These are phyloP conservation scores for Coboldia fuscipes DNA, from an alignment of 1,140 invertebrate species.

Conservation along the genomic window DNA sequence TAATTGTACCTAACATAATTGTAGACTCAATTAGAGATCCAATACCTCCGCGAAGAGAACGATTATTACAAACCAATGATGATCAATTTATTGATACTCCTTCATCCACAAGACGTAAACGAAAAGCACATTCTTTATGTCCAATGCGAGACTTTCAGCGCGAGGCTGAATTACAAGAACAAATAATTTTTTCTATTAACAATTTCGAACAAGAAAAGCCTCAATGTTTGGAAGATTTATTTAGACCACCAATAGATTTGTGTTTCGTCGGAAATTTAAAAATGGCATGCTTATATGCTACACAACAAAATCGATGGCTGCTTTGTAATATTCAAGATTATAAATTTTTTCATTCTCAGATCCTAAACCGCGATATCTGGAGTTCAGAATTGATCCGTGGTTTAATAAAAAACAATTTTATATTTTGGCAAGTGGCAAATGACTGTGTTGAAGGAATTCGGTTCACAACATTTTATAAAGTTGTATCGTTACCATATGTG, in stretches of 20 bases:
- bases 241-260: slow-evolving; percentile 51
- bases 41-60: slow-evolving; percentile 16
- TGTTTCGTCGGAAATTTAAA: slow-evolving; percentile 42
- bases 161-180: slow-evolving; percentile 10
- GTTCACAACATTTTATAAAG: slow-evolving; percentile 49
- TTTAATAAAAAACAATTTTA: slow-evolving; percentile 45
- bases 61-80: slow-evolving; percentile 16
- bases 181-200: too few relatives aligned
- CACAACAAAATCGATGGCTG: slow-evolving; percentile 41
- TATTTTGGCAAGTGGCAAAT: slow-evolving; percentile 62
- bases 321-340: slow-evolving; percentile 61
- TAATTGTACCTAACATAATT: too few relatives aligned
- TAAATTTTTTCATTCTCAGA: slow-evolving; percentile 48
- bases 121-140: slow-evolving; percentile 14
- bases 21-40: too few relatives aligned
- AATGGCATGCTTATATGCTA: slow-evolving; percentile 36
- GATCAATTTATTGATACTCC: slow-evolving; percentile 14
- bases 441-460: slow-evolving; percentile 43
- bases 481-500: slow-evolving; percentile 43
- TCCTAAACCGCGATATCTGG: slow-evolving; percentile 62
- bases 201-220: slow-evolving; percentile 1
- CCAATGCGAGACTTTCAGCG: slow-evolving; percentile 17
- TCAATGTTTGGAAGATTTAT: slow-evolving; percentile 45
- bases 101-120: too few relatives aligned
- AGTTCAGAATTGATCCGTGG: slow-evolving; percentile 38